Conservation (phyloP, 1,140 invertebrate genomes). For the Phocides pigmalion region DNA sequence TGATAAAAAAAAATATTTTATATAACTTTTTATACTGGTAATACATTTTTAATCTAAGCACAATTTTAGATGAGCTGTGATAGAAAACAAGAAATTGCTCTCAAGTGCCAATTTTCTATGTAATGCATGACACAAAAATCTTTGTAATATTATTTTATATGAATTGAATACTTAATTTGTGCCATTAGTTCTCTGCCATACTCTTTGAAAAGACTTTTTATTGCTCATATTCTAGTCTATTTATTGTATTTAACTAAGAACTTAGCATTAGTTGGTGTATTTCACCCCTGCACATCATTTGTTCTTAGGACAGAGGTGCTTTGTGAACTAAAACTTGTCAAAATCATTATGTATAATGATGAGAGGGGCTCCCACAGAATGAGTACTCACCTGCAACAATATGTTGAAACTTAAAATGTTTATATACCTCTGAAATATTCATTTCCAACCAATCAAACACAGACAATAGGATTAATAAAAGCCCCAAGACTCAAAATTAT, state of each 20-base stretch:
- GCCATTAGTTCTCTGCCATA: conserved; percentile 74
- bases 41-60: conserved; percentile 33
- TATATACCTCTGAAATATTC: no score
- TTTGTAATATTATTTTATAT: conserved; percentile 18
- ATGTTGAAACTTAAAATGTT: not conserved
- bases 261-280: conserved; percentile 34
- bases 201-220: conserved; percentile 66
- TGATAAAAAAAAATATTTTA: conserved; percentile 25
- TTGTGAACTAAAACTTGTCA: conserved; percentile 7
- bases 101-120: conserved; percentile 56
- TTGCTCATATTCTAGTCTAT: conserved; percentile 83
- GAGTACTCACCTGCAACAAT: not conserved
- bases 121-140: conserved; percentile 16
- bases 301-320: conserved; percentile 14
- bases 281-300: conserved; percentile 10
- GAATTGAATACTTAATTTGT: conserved; percentile 46
- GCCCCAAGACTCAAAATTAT: no score
- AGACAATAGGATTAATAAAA: no score
- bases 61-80: conserved; percentile 60
- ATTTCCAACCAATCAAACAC: no score
- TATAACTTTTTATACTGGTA: conserved; percentile 43
- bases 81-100: conserved; percentile 55
- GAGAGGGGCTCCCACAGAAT: not conserved
- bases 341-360: not conserved
- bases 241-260: conserved; percentile 66